A percentile compares a stretch with the other conserved stretches of the same genome.
Conservation (phyloP, 2,888 invertebrate species). For the Apocheima hispidaria region DNA sequence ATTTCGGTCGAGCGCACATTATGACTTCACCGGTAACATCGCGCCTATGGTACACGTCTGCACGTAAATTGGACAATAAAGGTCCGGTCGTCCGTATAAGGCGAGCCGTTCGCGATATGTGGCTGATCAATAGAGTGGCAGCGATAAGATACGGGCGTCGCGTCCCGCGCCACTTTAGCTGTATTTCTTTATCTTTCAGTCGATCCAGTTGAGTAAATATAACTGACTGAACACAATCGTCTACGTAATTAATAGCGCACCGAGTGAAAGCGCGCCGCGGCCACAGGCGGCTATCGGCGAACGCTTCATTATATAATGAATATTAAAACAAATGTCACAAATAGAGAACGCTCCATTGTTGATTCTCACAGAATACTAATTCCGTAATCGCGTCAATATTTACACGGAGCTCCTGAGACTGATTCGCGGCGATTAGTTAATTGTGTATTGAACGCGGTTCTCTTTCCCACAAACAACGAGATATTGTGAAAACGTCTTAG, state of each 20-base stretch:
- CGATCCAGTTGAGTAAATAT: constrained; percentile 84
- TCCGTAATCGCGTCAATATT: constrained; percentile 55
- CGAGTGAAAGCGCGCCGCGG: constrained; percentile 80
- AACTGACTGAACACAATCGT: constrained; percentile 77
- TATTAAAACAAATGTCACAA: constrained; percentile 80
- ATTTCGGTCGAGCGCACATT: constrained; percentile 82
- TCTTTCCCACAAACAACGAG: constrained; percentile 54
- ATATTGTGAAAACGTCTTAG: constrained; percentile 52
- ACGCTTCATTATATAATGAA: constrained; percentile 82
- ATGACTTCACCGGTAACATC: constrained; percentile 84
- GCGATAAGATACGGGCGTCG: constrained; percentile 81
- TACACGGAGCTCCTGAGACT: constrained; percentile 45
- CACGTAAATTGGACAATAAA: constrained; percentile 82
- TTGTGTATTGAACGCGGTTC: constrained; percentile 49
- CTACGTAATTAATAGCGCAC: constrained; percentile 78
- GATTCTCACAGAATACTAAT: constrained; percentile 54
- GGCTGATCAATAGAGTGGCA: constrained; percentile 82
- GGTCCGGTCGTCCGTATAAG: constrained; percentile 80
- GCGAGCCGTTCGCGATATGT: constrained; percentile 81
- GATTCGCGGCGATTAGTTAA: constrained; percentile 52
- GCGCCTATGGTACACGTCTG: constrained; percentile 75
- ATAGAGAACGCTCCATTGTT: constrained; percentile 65
- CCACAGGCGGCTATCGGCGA: constrained; percentile 62
- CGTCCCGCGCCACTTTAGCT: constrained; percentile 71
- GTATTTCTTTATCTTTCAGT: constrained; percentile 81